These are phyloP conservation scores for Meiosimyza platycephala DNA, from an alignment of 2,888 invertebrate genomes.

Conservation along the genomic window DNA sequence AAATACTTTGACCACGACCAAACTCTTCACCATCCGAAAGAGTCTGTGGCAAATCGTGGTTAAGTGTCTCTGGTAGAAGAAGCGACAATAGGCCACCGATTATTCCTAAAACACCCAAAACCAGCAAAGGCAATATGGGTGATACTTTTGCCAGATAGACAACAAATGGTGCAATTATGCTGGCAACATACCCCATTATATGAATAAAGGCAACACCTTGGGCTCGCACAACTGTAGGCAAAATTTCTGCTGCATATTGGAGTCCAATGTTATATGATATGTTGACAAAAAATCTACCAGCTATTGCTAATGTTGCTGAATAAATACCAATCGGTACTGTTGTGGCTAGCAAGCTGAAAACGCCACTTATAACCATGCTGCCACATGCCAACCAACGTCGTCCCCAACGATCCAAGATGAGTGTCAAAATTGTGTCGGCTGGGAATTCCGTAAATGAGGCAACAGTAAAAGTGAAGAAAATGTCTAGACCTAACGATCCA, in stretches of 20 bases:
- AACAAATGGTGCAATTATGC: slow-evolving; percentile 84
- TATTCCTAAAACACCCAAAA: slow-evolving; percentile 82
- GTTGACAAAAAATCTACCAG: slow-evolving; percentile 88
- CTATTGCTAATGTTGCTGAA: slow-evolving; percentile 81
- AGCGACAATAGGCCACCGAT: slow-evolving; percentile 81
- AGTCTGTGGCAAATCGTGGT: slow-evolving; percentile 87
- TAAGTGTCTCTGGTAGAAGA: slow-evolving; percentile 86
- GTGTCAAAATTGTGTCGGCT: slow-evolving; percentile 84
- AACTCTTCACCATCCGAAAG: slow-evolving; percentile 88
- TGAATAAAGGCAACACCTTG: slow-evolving; percentile 89
- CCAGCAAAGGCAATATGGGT: slow-evolving; percentile 78
- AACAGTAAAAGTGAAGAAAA: slow-evolving; percentile 87
- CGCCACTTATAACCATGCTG: slow-evolving; percentile 81
- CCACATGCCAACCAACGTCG: slow-evolving; percentile 87
- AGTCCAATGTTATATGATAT: slow-evolving; percentile 91
- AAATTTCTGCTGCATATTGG: slow-evolving; percentile 88
- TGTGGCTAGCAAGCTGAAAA: slow-evolving; percentile 83
- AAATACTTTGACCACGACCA: slow-evolving; percentile 81
- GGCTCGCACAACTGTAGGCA: slow-evolving; percentile 89
- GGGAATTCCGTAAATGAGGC: slow-evolving; percentile 88
- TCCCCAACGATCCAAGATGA: slow-evolving; percentile 80
- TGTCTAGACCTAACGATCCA: slow-evolving; percentile 82
- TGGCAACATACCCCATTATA: slow-evolving; percentile 88
- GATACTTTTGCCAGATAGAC: slow-evolving; percentile 83
- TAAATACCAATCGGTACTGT: slow-evolving; percentile 76